Evolutionary conservation across 2,113 vertebrate species (phyloP).

Genomic region (Hydrolagus affinis): DNA sequence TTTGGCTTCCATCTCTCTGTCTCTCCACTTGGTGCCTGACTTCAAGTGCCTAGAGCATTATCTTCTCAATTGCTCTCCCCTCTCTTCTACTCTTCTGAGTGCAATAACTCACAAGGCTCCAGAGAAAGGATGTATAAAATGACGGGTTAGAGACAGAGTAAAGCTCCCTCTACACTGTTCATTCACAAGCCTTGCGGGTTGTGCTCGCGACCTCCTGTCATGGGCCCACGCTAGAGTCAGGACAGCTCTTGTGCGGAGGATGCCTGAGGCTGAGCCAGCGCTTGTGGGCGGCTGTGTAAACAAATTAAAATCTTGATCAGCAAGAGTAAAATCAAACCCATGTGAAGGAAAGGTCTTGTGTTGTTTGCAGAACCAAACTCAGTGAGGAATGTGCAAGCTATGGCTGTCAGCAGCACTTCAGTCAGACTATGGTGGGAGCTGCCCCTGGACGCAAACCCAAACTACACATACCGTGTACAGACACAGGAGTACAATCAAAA

Average conservation of each 20-base stretch:
- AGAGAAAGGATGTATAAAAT: no score
- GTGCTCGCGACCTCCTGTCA: neutral
- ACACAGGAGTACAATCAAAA: neutral
- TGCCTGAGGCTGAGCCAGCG: neutral
- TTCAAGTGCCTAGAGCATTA: no score
- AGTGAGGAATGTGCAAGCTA: neutral
- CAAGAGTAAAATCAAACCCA: no score
- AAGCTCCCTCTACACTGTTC: no score
- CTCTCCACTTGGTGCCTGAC: no score
- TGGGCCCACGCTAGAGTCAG: neutral
- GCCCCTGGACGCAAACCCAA: constrained; percentile 34
- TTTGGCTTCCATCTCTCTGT: neutral
- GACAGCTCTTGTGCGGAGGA: no score
- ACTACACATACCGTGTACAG: constrained; percentile 38
- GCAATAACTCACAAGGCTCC: no score
- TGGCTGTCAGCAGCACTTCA: neutral
- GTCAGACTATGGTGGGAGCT: constrained; percentile 45
- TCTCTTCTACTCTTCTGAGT: neutral
- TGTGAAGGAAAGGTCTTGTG: neutral
- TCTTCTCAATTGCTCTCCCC: neutral
- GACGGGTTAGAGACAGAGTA: no score
- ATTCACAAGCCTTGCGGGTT: no score
- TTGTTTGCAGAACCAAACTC: neutral
- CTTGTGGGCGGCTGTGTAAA: no score
- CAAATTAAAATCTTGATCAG: neutral